Evolutionary conservation across 2,888 invertebrate species (phyloP).

Genomic region (Scaptomyza reducta): DNA sequence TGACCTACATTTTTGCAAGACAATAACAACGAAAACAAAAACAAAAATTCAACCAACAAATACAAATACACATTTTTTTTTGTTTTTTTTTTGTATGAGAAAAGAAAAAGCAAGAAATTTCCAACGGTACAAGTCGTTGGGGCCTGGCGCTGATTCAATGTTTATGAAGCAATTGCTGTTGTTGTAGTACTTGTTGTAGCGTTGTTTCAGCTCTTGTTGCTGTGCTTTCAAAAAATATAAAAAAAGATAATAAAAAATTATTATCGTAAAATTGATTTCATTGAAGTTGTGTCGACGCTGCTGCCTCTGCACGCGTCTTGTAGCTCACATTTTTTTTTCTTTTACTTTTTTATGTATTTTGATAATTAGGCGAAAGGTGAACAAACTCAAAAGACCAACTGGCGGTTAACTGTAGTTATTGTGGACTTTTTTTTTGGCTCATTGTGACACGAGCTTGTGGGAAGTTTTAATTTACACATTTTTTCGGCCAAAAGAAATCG

Average conservation of each 20-base stretch:
- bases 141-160: slow-evolving; percentile 70
- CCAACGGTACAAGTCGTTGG: slow-evolving; percentile 78
- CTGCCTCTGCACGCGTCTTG: slow-evolving; percentile 63
- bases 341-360: slow-evolving; percentile 71
- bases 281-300: slow-evolving; percentile 70
- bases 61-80: slow-evolving; percentile 50
- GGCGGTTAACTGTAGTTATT: slow-evolving; percentile 46
- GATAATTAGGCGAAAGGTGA: slow-evolving; percentile 80
- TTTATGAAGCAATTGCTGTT: slow-evolving; percentile 60
- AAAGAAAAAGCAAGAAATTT: slow-evolving; percentile 82
- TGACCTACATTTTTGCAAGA: slow-evolving; percentile 82
- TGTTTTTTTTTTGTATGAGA: slow-evolving; percentile 41
- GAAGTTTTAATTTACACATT: slow-evolving; percentile 66
- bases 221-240: slow-evolving; percentile 66
- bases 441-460: slow-evolving; percentile 44
- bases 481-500: slow-evolving; percentile 72
- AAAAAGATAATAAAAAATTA: slow-evolving; percentile 56
- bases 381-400: slow-evolving; percentile 61
- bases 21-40: slow-evolving; percentile 73
- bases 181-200: slow-evolving; percentile 39
- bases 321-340: slow-evolving; percentile 31
- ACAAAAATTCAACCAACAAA: slow-evolving; percentile 18
- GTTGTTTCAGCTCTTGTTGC: slow-evolving; percentile 29
- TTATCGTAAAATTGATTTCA: slow-evolving; percentile 81
- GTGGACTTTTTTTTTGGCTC: slow-evolving; percentile 13